Evolutionary conservation across 1,140 invertebrate genomes (phyloP).

Genomic region (Solenopsis fugax): DNA sequence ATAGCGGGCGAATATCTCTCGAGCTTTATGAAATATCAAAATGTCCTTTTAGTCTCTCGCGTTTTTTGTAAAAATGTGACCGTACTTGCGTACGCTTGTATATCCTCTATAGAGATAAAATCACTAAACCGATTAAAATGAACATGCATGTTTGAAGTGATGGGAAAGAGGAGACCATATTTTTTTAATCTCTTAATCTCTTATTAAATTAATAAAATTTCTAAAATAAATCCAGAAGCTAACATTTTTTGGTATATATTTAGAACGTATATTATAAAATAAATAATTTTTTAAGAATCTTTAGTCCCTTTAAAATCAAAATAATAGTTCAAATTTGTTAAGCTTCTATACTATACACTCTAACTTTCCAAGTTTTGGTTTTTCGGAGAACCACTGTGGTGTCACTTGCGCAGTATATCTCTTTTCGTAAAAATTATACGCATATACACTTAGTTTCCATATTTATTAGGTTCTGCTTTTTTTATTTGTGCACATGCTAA

Average conservation of each 20-base stretch:
- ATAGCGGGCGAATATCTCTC: background rate
- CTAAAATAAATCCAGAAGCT: background rate
- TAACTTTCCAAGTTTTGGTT: background rate
- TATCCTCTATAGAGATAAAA: background rate
- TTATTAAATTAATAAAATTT: slow-evolving; percentile 25
- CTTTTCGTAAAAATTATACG: background rate
- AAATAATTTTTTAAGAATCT: background rate
- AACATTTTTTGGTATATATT: background rate
- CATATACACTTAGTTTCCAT: background rate
- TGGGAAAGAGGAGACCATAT: background rate
- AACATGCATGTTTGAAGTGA: slow-evolving; percentile 2
- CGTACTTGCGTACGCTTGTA: background rate
- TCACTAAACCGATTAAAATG: slow-evolving; percentile 26
- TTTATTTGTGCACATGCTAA: background rate
- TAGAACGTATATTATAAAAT: background rate
- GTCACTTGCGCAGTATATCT: background rate
- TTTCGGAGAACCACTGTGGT: background rate
- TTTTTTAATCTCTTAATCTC: background rate
- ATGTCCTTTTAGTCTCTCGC: background rate
- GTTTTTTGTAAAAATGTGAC: background rate
- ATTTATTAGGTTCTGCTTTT: background rate
- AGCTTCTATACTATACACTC: background rate
- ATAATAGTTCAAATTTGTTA: background rate
- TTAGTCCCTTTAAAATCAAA: background rate
- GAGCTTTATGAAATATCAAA: slow-evolving; percentile 3